phyloP scores from a whole-genome alignment of 2,888 invertebrate species.

The Himalopsyche tibetana region DNA sequence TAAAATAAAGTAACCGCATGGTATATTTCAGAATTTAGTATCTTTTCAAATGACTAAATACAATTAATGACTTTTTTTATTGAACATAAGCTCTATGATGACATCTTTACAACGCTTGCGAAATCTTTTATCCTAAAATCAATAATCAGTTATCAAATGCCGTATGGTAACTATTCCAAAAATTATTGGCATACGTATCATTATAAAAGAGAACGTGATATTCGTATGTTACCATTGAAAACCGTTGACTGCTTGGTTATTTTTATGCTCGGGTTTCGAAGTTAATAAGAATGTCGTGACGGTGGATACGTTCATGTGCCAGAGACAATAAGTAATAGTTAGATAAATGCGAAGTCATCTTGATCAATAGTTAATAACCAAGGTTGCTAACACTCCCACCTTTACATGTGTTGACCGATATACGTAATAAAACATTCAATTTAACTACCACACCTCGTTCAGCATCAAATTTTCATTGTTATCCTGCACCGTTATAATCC shows the following conservation, averaged over 20 bases:
- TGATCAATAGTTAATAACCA: constrained; percentile 8
- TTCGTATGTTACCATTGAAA: too few species aligned
- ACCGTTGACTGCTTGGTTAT: not conserved
- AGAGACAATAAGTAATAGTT: constrained; percentile 15
- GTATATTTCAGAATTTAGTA: too few species aligned
- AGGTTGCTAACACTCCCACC: constrained; percentile 1
- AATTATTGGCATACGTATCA: too few species aligned
- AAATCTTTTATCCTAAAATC: too few species aligned
- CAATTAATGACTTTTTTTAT: too few species aligned
- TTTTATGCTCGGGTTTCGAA: constrained; percentile 7
- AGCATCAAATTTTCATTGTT: constrained; percentile 1
- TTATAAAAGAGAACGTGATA: too few species aligned
- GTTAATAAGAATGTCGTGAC: not conserved
- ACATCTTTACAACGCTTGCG: too few species aligned
- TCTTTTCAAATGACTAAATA: too few species aligned
- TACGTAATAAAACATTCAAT: constrained; percentile 30
- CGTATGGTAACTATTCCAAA: too few species aligned
- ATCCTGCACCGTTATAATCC: not conserved
- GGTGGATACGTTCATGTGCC: not conserved
- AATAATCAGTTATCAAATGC: too few species aligned
- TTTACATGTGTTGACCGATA: constrained; percentile 11
- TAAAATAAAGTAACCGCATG: too few species aligned
- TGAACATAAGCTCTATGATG: too few species aligned
- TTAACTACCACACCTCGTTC: constrained; percentile 13
- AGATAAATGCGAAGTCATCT: not conserved